Conservation (phyloP, 2,113 vertebrate species). For the Xiphias gladius region DNA sequence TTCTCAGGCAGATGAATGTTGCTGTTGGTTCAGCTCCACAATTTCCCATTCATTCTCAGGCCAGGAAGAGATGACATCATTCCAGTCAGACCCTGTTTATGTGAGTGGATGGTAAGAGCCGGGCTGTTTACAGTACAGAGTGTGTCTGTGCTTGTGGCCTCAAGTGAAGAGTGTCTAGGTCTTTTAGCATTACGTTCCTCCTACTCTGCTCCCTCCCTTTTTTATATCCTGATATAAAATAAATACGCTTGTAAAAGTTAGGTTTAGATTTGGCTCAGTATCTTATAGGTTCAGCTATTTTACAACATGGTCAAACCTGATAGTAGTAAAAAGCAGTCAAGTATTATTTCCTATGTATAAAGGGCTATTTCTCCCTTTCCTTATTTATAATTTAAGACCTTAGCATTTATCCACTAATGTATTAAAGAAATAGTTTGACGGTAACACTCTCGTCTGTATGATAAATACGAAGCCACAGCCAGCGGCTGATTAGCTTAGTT, state of each 20-base stretch:
- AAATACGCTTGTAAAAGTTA: not conserved
- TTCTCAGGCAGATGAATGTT: slow-evolving; percentile 53
- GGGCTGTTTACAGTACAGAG: slow-evolving; percentile 5
- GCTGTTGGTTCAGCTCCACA: slow-evolving; percentile 6
- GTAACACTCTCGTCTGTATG: no score
- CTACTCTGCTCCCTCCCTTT: not conserved
- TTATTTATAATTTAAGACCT: not conserved
- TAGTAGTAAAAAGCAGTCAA: no score
- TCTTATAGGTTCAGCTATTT: not conserved
- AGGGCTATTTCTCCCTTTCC: not conserved
- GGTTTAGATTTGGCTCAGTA: no score
- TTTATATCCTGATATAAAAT: no score
- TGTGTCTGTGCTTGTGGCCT: not conserved
- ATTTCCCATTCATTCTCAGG: slow-evolving; percentile 41
- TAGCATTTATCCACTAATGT: not conserved
- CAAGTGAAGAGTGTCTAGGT: not conserved
- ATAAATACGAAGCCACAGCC: not conserved
- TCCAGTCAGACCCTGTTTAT: slow-evolving; percentile 13
- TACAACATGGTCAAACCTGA: not conserved
- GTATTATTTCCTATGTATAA: not conserved
- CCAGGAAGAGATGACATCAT: slow-evolving; percentile 62
- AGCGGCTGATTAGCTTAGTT: not conserved
- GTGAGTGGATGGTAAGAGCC: slow-evolving; percentile 1
- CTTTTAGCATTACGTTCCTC: not conserved
- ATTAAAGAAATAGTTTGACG: not conserved